Percentiles rank a stretch among this genome's conserved stretches.
These are phyloP conservation scores for Caenorhabditis afra DNA, from an alignment of 2,888 invertebrate species.

Conservation along the genomic window DNA sequence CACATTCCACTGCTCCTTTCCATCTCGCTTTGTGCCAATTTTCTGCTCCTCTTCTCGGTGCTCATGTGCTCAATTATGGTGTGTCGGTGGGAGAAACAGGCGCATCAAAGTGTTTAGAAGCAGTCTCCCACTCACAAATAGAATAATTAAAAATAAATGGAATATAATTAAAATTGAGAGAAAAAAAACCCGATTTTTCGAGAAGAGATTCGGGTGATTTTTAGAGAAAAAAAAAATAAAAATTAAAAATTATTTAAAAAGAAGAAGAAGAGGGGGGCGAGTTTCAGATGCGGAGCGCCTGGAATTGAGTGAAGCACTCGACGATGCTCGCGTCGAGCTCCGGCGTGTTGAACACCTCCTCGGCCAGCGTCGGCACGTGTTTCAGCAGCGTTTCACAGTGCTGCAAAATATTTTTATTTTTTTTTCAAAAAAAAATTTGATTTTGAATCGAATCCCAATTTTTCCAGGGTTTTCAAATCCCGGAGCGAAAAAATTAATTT, in stretches of 20 bases:
- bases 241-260: not conserved
- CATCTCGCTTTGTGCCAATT: constrained; percentile 47
- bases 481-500: no score
- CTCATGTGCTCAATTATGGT: constrained; percentile 50
- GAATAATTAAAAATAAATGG: constrained; percentile 11
- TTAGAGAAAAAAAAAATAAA: not conserved
- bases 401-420: constrained; percentile 84
- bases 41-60: constrained; percentile 42
- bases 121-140: not conserved
- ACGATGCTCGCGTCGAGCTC: constrained; percentile 92
- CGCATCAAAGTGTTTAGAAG: not conserved
- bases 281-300: constrained; percentile 85
- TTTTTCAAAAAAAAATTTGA: not conserved
- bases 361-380: constrained; percentile 95
- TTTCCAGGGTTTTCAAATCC: no score
- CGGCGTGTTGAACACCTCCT: constrained; percentile 94
- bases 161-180: not conserved
- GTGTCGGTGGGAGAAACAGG: constrained; percentile 37
- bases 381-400: constrained; percentile 98
- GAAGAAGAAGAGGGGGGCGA: not conserved
- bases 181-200: constrained; percentile 39
- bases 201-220: constrained; percentile 7
- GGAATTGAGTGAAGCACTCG: constrained; percentile 97
- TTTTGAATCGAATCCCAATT: no score
- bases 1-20: constrained; percentile 24